Base-by-base conservation (phyloP, 2,888 invertebrate genomes). In the Phengaris alcon region DNA sequence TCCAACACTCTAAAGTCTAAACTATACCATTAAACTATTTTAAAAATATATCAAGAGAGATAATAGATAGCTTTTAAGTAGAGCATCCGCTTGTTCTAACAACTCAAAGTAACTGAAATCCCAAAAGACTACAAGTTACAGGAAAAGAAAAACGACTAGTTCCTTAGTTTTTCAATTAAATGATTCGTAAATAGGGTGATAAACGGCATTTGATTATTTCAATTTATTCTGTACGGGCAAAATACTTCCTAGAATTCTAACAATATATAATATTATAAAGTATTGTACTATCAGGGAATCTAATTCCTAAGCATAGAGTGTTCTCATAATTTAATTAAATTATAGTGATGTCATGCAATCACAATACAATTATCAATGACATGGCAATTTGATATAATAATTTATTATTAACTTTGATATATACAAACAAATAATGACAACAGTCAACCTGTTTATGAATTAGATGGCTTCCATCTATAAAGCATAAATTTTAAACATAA, bases 131-230 rank as follows among this genome's bases (percentile, higher is more conserved):
- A 12, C 52, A 52, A 52, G 52, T 64, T 64, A 12, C 35, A 64
- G 64, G 64, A 64, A 35, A 64, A 64, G 12, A 64, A 35, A 64
- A 52, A 52, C 12, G 52, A 12, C 52, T 9, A 44, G 35, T 64
- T 12, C 44, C 64, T 64, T 64, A 35, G 64, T 64, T 64, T 64
- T 64, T 64, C 64, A 64, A 64, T 35, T 64, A 64, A 13, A 64
- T 64, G 6, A 35, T 64, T 44, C 64, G 35, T 35, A 64, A 64
- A 64, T 64, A 64, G 64, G 64, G 64, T 64, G 64, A 64, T 35
- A 35, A 64, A 64, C 35, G 44, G 12, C 13, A 12, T 12, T 35
- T 6, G 6, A 64, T 64, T 6, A 7, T 22, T 64, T 64, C 35
- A 64, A 35, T 64, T 64, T 59, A 10, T 15, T 8, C 15, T 22